Evolutionary conservation across 2,888 invertebrate species (phyloP).

Genomic region (Micropterix aruncella): DNA sequence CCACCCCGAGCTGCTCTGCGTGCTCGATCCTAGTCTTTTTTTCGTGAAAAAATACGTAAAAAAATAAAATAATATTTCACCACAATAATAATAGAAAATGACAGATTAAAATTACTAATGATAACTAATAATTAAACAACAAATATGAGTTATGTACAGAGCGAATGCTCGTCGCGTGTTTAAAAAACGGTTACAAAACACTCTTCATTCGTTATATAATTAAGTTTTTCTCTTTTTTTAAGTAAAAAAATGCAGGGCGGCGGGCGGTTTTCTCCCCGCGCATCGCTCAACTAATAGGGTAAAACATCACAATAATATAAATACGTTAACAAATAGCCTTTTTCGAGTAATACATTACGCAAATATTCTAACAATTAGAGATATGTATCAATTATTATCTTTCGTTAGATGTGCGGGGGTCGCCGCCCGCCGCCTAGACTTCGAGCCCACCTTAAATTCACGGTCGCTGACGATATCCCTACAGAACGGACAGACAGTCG

Average conservation of each 20-base stretch:
- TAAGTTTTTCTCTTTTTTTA: neutral
- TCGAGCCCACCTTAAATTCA: neutral
- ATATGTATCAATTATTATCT: slow-evolving; percentile 14
- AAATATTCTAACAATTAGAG: slow-evolving; percentile 12
- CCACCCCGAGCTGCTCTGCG: slow-evolving; percentile 6
- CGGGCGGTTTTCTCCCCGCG: neutral
- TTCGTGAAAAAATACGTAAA: slow-evolving; percentile 12
- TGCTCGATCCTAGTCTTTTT: slow-evolving; percentile 9
- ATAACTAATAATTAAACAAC: neutral
- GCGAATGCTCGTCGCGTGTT: neutral
- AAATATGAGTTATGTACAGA: neutral
- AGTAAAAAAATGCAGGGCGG: neutral
- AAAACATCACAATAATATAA: slow-evolving; percentile 5
- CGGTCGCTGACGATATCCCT: neutral
- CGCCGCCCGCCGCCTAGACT: neutral
- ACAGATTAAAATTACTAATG: slow-evolving; percentile 2
- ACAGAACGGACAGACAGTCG: neutral
- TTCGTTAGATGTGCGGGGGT: slow-evolving; percentile 8
- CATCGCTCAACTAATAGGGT: neutral
- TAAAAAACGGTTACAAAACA: neutral
- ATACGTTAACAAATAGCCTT: slow-evolving; percentile 3
- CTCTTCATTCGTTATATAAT: neutral
- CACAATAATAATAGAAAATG: slow-evolving; percentile 8
- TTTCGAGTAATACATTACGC: slow-evolving; percentile 7
- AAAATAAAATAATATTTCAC: slow-evolving; percentile 13